phyloP scores from a whole-genome alignment of 2,888 invertebrate genomes.

The Macaria liturata region DNA sequence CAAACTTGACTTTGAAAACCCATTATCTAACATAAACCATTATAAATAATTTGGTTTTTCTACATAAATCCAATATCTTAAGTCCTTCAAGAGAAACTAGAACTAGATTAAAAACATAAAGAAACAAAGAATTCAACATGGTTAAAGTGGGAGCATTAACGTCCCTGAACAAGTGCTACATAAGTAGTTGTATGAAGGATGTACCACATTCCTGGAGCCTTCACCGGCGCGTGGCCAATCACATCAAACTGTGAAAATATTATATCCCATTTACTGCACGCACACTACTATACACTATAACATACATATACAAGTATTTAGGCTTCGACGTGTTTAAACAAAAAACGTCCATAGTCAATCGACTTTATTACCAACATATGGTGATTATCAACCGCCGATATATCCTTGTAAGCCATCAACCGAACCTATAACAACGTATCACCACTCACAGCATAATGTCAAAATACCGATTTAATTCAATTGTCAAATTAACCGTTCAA shows the following conservation, averaged over 20 bases:
- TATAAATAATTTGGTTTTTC: too few relatives aligned
- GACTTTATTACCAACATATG: conserved; percentile 35
- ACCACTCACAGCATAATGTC: not conserved
- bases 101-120: too few relatives aligned
- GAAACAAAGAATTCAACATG: too few relatives aligned
- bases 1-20: too few relatives aligned
- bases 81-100: too few relatives aligned
- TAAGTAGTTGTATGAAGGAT: conserved; percentile 16
- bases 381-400: conserved; percentile 21
- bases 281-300: conserved; percentile 16
- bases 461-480: conserved; percentile 8
- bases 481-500: conserved; percentile 13
- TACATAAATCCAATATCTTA: too few relatives aligned
- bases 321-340: conserved; percentile 32
- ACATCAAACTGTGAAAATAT: conserved; percentile 75
- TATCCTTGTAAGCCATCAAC: conserved; percentile 31
- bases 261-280: conserved; percentile 46
- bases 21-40: too few relatives aligned
- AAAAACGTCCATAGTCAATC: conserved; percentile 36
- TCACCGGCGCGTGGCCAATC: conserved; percentile 61
- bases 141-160: too few relatives aligned
- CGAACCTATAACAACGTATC: conserved; percentile 5
- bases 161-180: too few relatives aligned
- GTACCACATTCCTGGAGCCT: conserved; percentile 31
- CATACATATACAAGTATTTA: conserved; percentile 32